Evolutionary conservation across 1,140 invertebrate species (phyloP), one percentile per base, ranked within the genome.

Genomic region (Piezodorus guildinii): DNA sequence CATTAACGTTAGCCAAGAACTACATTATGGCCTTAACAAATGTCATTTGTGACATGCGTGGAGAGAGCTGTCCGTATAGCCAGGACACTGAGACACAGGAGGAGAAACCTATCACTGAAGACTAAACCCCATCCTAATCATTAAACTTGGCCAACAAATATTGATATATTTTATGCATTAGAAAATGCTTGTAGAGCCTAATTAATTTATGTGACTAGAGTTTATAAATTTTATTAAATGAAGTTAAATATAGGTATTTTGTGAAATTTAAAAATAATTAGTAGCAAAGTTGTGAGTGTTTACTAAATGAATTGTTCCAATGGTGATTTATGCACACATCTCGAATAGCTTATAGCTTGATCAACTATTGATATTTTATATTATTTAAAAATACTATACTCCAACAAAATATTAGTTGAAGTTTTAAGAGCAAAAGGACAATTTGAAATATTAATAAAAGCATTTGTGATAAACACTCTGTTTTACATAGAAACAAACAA

Each of bases 1-100:
- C 90, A 14, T 75, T 92, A 17, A 91, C 89, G 16, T 74, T 92
- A 72, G 90, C 90, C 68, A 91, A 91, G 76, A 90, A 92, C 78
- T 92, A 92, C 75, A 92, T 92, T 72, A 90, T 90, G 80, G 90
- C 90, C 27, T 78, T 93, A 67, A 91, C 89, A 58, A 90, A 91
- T 75, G 87, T 90, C 65, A 89, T 92, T 73, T 88, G 86, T 74
- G 84, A 87, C 69, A 86, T 88, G 80, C 76, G 85, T 62, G 85
- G 85, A 58, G 84, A 87, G 67, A 77, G 79, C 58, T 79, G 80
- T 65, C 81, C 83, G 56, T 86, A 84, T 74, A 54, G 45, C 10
- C 25, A 51, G 30, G 21, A 56, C 3, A 8, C 52, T 10, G 52
- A 56, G 17, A 4, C 17, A 25, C 52, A 21, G 23, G 52, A 56